Conservation (phyloP, 2,797 vertebrate genomes). For the Crax fasciolata region DNA sequence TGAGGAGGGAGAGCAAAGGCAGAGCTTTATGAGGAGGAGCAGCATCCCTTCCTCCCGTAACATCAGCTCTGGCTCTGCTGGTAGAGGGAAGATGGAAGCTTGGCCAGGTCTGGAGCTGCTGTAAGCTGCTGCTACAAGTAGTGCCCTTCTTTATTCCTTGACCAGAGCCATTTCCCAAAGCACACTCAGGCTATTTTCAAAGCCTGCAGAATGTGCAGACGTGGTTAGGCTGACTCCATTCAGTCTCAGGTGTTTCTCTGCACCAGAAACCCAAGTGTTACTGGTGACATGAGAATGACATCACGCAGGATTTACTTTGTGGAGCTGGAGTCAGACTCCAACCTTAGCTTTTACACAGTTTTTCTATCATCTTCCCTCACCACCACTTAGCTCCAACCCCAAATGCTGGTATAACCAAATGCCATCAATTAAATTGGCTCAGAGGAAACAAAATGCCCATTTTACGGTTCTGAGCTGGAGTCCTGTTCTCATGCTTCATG, state of each 20-base stretch:
- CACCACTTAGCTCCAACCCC: background rate
- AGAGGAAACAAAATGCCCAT: background rate
- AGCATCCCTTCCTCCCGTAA: background rate
- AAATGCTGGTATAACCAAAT: background rate
- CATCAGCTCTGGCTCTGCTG: background rate
- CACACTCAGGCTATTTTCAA: background rate
- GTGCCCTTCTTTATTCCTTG: background rate
- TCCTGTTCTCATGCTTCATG: background rate
- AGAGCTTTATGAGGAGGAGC: background rate
- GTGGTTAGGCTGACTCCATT: background rate
- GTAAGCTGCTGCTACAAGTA: accelerated
- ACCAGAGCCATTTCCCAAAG: background rate
- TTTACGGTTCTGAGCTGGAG: background rate
- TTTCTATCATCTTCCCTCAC: background rate
- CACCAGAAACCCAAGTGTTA: background rate
- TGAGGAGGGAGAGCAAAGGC: background rate
- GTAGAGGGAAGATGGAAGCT: background rate
- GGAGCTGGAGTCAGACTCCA: background rate
- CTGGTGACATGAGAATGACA: background rate
- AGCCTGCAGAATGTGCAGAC: background rate
- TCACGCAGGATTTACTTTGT: background rate
- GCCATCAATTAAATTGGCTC: background rate
- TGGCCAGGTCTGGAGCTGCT: background rate
- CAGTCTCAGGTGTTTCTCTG: background rate
- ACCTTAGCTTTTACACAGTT: background rate